Base-by-base conservation (phyloP, 2,888 invertebrate species). In the Clistopyga incitator region DNA sequence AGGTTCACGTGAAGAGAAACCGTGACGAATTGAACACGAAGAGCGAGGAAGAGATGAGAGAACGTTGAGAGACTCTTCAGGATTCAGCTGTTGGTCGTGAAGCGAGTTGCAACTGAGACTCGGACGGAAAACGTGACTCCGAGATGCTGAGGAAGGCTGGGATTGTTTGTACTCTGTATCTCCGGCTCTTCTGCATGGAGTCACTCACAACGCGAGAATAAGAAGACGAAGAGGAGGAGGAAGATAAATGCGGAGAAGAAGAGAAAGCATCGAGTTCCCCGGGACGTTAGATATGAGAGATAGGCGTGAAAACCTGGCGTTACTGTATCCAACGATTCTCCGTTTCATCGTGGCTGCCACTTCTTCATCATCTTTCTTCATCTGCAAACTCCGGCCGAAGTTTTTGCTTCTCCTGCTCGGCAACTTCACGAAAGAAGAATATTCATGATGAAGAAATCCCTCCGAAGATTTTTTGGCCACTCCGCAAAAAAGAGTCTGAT, bases 151-250 rank as follows among this genome's bases (percentile, higher is more conserved):
- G 42, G 29, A 25, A 13, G 23, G 45, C 45, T 38, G 42, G 25
- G 61, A 61, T 15, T 64, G 64, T 38, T 18, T 64, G 64, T n/a
- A 64, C 42, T 38, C 56, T 47, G 72, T 25, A 61, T 18, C 20
- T 71, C 13, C 52, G 25, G 56, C 56, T 56, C 75, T 75, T 68
- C 70, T 81, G 52, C 67, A 59, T 38, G 76, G 47, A 72, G 81
- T 81, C 77, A 81, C 77, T 81, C 77, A 72, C 56, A 65, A 76
- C 29, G 38, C 79, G 80, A 50, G 80, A 52, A 75, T 29, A 64
- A 52, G 59, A 65, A 20, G 38, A 80, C 50, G 56, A 68, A 8
- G 74, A 25, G 20, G 75, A 54, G 10, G 25, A 65, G 54, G 65
- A 52, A 25, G 52, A 18, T 2, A 64, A 52, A 52, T 8, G 42